Evolutionary conservation across 2,888 invertebrate species (phyloP).

Genomic region (Thymelicus acteon): DNA sequence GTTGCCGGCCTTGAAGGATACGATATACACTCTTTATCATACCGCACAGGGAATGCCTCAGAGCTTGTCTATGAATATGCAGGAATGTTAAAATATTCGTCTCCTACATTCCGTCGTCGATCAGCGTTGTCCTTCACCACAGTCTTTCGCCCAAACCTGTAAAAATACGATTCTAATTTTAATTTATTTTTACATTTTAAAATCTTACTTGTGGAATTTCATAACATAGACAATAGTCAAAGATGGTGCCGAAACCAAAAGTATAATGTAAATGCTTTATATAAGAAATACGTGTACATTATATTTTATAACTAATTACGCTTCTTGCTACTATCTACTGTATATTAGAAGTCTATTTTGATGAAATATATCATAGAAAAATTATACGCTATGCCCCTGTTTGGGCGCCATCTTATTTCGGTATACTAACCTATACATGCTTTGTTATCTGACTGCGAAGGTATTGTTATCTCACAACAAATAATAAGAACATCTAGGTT

Average conservation of each 20-base stretch:
- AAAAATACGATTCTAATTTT: constrained; percentile 36
- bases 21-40: no score
- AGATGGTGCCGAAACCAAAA: constrained; percentile 28
- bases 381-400: constrained; percentile 5
- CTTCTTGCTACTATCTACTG: background rate
- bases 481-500: constrained; percentile 66
- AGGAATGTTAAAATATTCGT: constrained; percentile 42
- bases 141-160: constrained; percentile 52
- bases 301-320: background rate
- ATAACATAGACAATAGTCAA: constrained; percentile 17
- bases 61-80: constrained; percentile 28
- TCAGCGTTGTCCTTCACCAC: constrained; percentile 45
- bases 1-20: no score
- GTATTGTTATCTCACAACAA: constrained; percentile 83
- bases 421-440: constrained; percentile 48
- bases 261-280: background rate
- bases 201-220: background rate
- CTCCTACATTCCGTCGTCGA: constrained; percentile 23
- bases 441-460: constrained; percentile 47
- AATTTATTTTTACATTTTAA: constrained; percentile 7
- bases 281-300: background rate
- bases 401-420: constrained; percentile 33
- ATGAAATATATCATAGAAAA: background rate
- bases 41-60: no score
- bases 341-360: background rate